Evolutionary conservation across 1,140 invertebrate species (phyloP).

Genomic region (Cyrtorhinus lividipennis): DNA sequence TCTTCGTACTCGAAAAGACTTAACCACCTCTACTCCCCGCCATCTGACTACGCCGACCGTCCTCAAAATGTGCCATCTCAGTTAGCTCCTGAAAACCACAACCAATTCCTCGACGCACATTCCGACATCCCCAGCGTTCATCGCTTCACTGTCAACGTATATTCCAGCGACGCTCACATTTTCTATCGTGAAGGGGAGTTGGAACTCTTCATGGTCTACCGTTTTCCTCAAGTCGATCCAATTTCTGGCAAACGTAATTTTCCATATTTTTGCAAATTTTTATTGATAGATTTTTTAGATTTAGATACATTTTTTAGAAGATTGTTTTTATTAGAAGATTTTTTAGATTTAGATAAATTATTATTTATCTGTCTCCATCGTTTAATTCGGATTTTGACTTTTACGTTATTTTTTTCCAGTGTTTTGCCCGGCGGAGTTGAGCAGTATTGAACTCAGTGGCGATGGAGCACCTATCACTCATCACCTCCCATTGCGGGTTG

Average conservation of each 20-base stretch:
- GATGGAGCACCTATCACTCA: background rate
- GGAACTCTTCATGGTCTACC: background rate
- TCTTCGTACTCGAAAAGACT: too few relatives aligned
- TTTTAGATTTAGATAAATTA: too few relatives aligned
- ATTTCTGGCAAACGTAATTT: background rate
- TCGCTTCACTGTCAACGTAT: background rate
- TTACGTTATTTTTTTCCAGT: too few relatives aligned
- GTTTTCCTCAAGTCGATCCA: background rate
- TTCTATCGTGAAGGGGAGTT: constrained; percentile 3
- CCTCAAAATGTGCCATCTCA: too few relatives aligned
- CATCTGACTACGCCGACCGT: too few relatives aligned
- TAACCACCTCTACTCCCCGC: too few relatives aligned
- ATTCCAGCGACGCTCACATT: background rate
- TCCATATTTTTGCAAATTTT: too few relatives aligned
- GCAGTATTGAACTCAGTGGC: background rate
- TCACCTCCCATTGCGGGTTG: background rate
- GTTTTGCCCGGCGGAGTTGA: background rate
- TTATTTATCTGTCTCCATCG: too few relatives aligned
- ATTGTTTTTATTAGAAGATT: too few relatives aligned
- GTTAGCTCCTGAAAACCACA: background rate
- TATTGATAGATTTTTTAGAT: too few relatives aligned
- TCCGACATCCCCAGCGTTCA: constrained; percentile 3
- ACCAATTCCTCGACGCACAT: background rate
- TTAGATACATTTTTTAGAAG: too few relatives aligned
- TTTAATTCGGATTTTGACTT: too few relatives aligned